phyloP scores from a whole-genome alignment of 2,797 vertebrate species.

The Amphiprion clarkii region DNA sequence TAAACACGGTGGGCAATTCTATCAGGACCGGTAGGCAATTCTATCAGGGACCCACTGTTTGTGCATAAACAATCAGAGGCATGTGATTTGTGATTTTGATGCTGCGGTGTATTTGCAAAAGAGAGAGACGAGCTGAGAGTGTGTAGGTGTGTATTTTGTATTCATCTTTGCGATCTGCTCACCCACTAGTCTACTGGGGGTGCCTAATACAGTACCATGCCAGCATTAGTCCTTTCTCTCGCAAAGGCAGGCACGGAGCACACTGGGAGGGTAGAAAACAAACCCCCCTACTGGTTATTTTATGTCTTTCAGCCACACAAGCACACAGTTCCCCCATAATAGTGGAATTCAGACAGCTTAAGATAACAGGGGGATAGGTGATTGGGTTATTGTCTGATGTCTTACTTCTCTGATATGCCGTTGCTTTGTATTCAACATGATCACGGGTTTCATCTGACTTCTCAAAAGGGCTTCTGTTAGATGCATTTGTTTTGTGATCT shows the following conservation, averaged over 20 bases:
- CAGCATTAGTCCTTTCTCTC: conserved; percentile 85
- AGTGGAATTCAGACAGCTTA: conserved; percentile 85
- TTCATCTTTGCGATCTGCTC: conserved; percentile 86
- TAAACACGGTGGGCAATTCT: conserved; percentile 87
- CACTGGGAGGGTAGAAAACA: conserved; percentile 86
- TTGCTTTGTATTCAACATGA: conserved; percentile 79
- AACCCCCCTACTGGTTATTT: conserved; percentile 87
- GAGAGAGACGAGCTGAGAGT: conserved; percentile 79
- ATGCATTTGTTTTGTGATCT: conserved; percentile 68
- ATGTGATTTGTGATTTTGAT: conserved; percentile 88
- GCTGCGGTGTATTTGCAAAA: conserved; percentile 82
- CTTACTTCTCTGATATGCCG: conserved; percentile 82
- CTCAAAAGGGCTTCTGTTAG: conserved; percentile 75
- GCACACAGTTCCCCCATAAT: conserved; percentile 81
- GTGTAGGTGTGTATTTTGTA: conserved; percentile 86
- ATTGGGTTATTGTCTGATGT: conserved; percentile 86
- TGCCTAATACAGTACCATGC: conserved; percentile 86
- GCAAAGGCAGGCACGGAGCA: conserved; percentile 82
- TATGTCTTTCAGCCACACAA: conserved; percentile 84
- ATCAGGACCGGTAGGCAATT: conserved; percentile 85
- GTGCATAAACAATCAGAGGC: conserved; percentile 87
- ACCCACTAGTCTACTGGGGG: conserved; percentile 86
- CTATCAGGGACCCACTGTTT: conserved; percentile 87
- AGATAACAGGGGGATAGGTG: conserved; percentile 85
- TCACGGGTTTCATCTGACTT: conserved; percentile 75